phyloP scores from a whole-genome alignment of 1,140 invertebrate genomes.

The Apis florea region DNA sequence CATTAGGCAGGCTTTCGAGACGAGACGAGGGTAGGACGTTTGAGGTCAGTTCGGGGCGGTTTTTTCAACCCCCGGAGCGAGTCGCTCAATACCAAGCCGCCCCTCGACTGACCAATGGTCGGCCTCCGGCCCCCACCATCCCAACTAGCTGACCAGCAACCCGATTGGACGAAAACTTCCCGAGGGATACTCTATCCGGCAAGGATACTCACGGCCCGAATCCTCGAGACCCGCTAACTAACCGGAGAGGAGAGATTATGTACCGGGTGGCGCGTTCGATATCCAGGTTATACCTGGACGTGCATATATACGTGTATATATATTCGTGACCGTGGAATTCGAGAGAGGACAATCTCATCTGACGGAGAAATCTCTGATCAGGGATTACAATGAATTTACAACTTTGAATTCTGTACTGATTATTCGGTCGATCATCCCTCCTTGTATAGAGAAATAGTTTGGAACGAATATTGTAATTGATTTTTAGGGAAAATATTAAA shows the following conservation, averaged over 20 bases:
- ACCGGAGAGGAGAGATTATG: constrained; percentile 73
- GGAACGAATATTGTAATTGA: constrained; percentile 43
- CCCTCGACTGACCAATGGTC: constrained; percentile 79
- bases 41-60: constrained; percentile 80
- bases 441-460: constrained; percentile 19
- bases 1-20: constrained; percentile 76
- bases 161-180: constrained; percentile 77
- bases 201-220: constrained; percentile 70
- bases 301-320: constrained; percentile 6
- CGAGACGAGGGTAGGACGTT: constrained; percentile 80
- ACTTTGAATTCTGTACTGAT: constrained; percentile 45
- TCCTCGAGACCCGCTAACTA: constrained; percentile 77
- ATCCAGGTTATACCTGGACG: not conserved
- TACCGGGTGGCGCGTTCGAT: constrained; percentile 72
- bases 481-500: constrained; percentile 33
- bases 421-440: constrained; percentile 27
- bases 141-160: constrained; percentile 74
- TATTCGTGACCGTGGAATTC: constrained; percentile 43
- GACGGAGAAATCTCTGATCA: constrained; percentile 60
- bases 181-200: constrained; percentile 76
- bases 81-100: constrained; percentile 78
- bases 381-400: constrained; percentile 64
- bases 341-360: constrained; percentile 50
- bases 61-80: constrained; percentile 78
- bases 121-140: constrained; percentile 73